Evolutionary conservation across 2,113 vertebrate species (phyloP), one percentile per base, ranked within the genome.

Genomic region (Emydura subglobosa): DNA sequence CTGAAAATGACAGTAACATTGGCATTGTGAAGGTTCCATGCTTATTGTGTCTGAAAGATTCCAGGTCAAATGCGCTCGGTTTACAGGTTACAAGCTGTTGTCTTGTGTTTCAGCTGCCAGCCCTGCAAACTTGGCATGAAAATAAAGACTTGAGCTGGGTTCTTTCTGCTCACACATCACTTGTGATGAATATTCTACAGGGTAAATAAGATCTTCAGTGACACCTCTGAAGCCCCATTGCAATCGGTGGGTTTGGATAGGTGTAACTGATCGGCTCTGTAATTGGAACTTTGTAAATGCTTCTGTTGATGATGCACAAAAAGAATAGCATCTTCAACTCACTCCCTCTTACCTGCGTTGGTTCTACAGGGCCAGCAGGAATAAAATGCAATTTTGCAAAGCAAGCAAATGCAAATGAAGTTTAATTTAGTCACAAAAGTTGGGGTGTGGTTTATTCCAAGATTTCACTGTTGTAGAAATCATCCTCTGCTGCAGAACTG

Each of bases 31-130:
- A 8, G 12, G 7, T 42, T 25, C 47, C 57, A 5, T 47, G 19
- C 51, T 83, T 91, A 47, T 24, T 61, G 13, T 0, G 2, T 16
- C 54, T 74, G 68, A 42, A 42, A 22, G 68, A 74, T 42, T 74
- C 68, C 34, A 74, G 22, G 68, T 74, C 19, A 74, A 74, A 14
- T 47, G 65, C 50, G 24, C n/a, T 94, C 0, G 0, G 2, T 7
- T 90, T 3, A 3, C 47, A 80, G 42, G n/a, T 53, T 27, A 86
- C 95, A 89, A 94, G 0, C 0, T 9, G 68, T 59, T 10, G 85
- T 22, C 65, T 78, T 44, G 16, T 21, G 42, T 34, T 88, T 49
- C 44, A 47, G 34, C 16, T 0, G 3, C 72, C 89, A 91, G 57
- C 47, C 6, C 54, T 68, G 42, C 42, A 86, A 68, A n/a, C 31